Evolutionary conservation across 2,113 vertebrate genomes (phyloP), one percentile per base, ranked within the genome.

Genomic region (Zosterops pallidus): DNA sequence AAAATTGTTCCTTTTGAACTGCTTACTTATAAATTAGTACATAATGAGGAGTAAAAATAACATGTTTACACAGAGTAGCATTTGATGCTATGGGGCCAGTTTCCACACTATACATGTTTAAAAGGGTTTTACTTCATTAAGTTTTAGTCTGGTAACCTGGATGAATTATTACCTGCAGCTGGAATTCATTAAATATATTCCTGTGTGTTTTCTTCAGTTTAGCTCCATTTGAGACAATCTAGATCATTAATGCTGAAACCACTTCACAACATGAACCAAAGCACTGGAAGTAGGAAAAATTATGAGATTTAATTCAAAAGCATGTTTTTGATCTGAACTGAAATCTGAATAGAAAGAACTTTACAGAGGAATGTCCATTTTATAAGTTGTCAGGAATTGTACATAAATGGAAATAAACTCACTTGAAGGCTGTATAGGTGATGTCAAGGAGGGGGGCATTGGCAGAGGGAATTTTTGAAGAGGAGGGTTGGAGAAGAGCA

Each of bases 381-480:
- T 29, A 50, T 17, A 53, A 31, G 13, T 12, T 33, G 56, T 22
- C 41, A 63, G 22, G 14, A 75, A 31, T 14, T 89, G 56, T 68
- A 89, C 83, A 55, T 67, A 94, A 89, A 92, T 82, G 72, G 89
- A 89, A 92, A 64, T 25, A 65, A 83, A 89, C 33, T 74, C 39
- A 21, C 75, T 78, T 78, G 64, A 55, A 74, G 62, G 24, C 49
- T 84, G 29, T 33, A 81, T 33, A 93, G 76, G 64, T 68, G 91
- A 78, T 68, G 76, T 12, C 26, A 75, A 46, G 22, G 13, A 12
- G 10, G 3, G 3, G 3, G 2, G 14, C 4, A 80, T 83, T 76
- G 63, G 59, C 42, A 77, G 21, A 5, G 9, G 5, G 9, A 63
- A 12, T 4, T 59, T 81, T 47, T 14, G 5, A n/a, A 81, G 64